Evolutionary conservation across 1,140 invertebrate species (phyloP), one percentile per base, ranked within the genome.

Genomic region (Lerema accius): DNA sequence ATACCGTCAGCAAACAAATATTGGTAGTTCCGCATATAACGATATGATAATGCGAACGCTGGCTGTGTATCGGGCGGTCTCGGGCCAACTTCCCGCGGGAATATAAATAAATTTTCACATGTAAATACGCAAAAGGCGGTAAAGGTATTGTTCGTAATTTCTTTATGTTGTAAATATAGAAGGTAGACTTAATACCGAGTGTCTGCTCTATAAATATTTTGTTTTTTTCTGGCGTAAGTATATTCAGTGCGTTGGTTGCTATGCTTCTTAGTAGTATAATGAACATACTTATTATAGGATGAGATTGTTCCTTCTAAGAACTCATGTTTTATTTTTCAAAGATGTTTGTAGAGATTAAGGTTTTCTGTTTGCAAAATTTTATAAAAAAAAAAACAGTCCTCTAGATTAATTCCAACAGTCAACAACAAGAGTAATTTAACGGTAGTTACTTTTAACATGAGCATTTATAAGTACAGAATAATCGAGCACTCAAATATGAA

Each of bases 21-120:
- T 55, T 37, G 17, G 50, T 15, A 40, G 16, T 23, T 55, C 7
- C 9, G 19, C 26, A 5, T 55, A 39, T 55, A 55, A 55, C 19
- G 37, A 55, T 55, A 55, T 55, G 51, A 43, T 55, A 55, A 55
- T 55, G 51, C 37, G 23, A 55, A 39, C 39, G 51, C 51, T 55
- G 19, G 19, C 19, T 53, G 50, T 55, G 51, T 55, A 40, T 55
- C 17, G 17, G 51, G 13, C 37, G 39, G 17, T 55, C 37, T 39
- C 19, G 39, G 23, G 19, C 51, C 19, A 39, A 28, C 37, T 55
- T 55, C 51, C 17, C 11, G 14, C 13, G 39, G 37, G 17, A 13
- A 15, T 43, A 55, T 43, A 55, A 42, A 55, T 43, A 55, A 35
- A 42, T 43, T 55, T 53, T 39, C 39, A 55, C 0, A 55, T 55